Evolutionary conservation across 2,113 vertebrate genomes (phyloP).

Genomic region (Cololabis saira): DNA sequence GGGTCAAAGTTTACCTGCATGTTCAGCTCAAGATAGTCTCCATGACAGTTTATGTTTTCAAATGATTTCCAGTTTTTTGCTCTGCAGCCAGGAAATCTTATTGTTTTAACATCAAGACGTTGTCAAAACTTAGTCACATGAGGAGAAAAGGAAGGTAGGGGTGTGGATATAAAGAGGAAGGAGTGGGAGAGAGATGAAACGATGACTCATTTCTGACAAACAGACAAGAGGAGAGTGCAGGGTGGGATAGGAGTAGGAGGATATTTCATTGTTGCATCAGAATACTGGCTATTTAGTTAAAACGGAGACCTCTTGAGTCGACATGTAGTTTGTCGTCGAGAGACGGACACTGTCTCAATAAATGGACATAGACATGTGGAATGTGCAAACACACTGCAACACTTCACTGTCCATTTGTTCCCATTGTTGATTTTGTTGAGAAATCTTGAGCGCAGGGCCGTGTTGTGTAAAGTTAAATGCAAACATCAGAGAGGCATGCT

Average conservation of each 20-base stretch:
- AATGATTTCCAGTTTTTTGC: not conserved
- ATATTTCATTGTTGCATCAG: not conserved
- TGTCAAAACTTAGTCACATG: not conserved
- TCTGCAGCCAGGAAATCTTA: too few relatives aligned
- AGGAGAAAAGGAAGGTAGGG: not conserved
- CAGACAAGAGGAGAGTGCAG: not conserved
- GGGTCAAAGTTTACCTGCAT: not conserved
- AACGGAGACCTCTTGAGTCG: not conserved
- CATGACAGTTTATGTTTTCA: not conserved
- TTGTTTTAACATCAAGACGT: not conserved
- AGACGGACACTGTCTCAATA: not conserved
- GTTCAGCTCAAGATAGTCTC: not conserved
- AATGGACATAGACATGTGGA: not conserved
- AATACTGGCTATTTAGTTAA: not conserved
- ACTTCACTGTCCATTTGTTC: constrained; percentile 39
- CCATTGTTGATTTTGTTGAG: constrained; percentile 39
- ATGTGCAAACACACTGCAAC: not conserved
- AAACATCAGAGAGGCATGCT: constrained; percentile 47
- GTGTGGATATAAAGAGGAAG: not conserved
- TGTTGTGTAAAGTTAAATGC: constrained; percentile 49
- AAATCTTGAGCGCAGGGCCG: constrained; percentile 25
- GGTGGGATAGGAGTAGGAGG: constrained; percentile 33
- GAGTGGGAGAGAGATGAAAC: not conserved
- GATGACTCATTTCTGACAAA: not conserved
- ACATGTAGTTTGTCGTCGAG: not conserved